Evolutionary conservation across 30 jellyfish, hydroid and myxozoan species (phyloP).

Genomic region (Aurelia coerulea): DNA sequence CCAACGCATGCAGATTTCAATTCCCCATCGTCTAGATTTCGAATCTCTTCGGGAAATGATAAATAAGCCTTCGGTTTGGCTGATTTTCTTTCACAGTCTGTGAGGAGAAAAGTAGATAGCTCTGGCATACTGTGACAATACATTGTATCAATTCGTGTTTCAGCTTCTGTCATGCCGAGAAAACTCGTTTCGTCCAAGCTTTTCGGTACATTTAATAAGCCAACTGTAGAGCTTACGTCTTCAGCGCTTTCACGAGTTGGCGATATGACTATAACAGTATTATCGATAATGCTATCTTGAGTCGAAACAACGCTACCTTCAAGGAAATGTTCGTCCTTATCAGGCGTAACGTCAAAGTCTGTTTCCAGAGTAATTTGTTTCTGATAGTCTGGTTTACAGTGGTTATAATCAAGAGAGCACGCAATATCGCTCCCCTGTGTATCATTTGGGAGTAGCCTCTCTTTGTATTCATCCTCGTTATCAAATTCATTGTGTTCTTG

Average conservation of each 20-base stretch:
- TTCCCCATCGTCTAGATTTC: not conserved
- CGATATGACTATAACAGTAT: constrained; percentile 56
- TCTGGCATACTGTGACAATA: constrained; percentile 69
- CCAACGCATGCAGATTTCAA: not conserved
- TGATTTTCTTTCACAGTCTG: constrained; percentile 3
- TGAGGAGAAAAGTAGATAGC: not conserved
- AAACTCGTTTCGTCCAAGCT: too few species aligned
- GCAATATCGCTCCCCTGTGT: too few species aligned
- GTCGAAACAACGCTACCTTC: too few species aligned
- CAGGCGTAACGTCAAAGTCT: too few species aligned
- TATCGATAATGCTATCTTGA: constrained; percentile 24
- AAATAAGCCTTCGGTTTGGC: constrained; percentile 14
- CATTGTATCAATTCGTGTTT: not conserved
- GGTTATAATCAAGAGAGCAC: too few species aligned
- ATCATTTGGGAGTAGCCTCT: too few species aligned
- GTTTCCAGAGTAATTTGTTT: too few species aligned
- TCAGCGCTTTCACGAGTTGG: constrained; percentile 24
- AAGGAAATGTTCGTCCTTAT: too few species aligned
- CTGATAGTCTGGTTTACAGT: too few species aligned
- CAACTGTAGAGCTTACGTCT: constrained; percentile 3
- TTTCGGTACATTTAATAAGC: not conserved
- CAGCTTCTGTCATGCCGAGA: too few species aligned
- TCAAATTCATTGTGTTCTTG: not conserved
- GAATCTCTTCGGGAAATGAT: constrained; percentile 23
- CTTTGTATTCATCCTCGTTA: not conserved